Evolutionary conservation across 2,113 vertebrate species (phyloP).

Genomic region (Pithys albifrons): DNA sequence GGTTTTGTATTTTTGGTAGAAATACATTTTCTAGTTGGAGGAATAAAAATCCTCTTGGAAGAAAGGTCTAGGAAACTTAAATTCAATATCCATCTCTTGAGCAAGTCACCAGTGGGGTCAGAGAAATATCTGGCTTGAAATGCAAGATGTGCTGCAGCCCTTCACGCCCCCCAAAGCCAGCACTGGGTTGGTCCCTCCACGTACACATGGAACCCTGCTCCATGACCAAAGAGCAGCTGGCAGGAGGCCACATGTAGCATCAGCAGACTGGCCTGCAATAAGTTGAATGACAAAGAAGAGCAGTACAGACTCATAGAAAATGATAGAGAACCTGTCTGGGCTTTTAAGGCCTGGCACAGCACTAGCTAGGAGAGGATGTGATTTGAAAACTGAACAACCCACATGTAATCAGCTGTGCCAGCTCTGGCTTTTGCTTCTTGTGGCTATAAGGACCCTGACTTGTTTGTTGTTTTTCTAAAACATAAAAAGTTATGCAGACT

Average conservation of each 20-base stretch:
- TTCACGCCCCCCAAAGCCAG: background rate
- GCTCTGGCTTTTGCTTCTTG: background rate
- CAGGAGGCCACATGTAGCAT: accelerated
- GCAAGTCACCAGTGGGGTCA: accelerated
- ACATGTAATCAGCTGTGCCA: accelerated
- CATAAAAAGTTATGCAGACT: background rate
- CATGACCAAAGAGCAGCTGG: accelerated
- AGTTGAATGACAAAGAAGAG: background rate
- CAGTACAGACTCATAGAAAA: background rate
- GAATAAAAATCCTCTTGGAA: background rate
- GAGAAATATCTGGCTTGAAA: background rate
- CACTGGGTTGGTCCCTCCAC: accelerated
- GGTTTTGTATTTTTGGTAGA: background rate
- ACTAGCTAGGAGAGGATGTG: background rate
- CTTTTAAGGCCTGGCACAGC: background rate
- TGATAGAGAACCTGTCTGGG: background rate
- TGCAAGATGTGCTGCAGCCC: accelerated
- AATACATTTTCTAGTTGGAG: background rate
- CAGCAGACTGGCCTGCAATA: accelerated
- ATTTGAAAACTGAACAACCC: background rate
- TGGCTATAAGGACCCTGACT: background rate
- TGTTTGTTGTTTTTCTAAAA: background rate
- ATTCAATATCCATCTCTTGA: background rate
- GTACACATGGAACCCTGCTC: accelerated
- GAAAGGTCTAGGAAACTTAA: background rate